Evolutionary conservation across 2,888 invertebrate genomes (phyloP).

Genomic region (Zelleria hepariella): DNA sequence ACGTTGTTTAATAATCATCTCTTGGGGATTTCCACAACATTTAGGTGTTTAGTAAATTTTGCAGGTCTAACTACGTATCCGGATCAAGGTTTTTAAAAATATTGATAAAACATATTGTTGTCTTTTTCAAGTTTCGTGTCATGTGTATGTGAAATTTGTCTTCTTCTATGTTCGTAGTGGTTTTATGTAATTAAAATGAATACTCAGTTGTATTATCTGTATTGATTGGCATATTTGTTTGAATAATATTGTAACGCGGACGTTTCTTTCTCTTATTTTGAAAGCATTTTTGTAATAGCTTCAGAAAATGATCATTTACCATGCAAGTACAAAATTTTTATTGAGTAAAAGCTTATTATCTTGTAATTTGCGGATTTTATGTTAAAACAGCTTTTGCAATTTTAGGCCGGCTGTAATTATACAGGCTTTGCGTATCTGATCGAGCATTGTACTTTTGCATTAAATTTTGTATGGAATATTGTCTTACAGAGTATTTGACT

Average conservation of each 20-base stretch:
- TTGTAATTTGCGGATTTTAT: too few species aligned
- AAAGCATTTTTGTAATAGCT: slow-evolving; percentile 1
- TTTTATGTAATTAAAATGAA: slow-evolving; percentile 11
- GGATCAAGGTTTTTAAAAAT: slow-evolving; percentile 63
- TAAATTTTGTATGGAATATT: too few species aligned
- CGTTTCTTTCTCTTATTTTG: neutral
- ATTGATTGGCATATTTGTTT: slow-evolving; percentile 13
- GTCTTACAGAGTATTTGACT: too few species aligned
- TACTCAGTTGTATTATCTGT: slow-evolving; percentile 2
- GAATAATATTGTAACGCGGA: neutral
- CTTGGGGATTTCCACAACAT: slow-evolving; percentile 44
- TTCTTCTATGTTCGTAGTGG: slow-evolving; percentile 20
- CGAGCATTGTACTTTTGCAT: too few species aligned
- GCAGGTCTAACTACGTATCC: slow-evolving; percentile 67
- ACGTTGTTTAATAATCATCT: neutral
- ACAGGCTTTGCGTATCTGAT: too few species aligned
- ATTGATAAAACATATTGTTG: slow-evolving; percentile 28
- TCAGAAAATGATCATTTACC: too few species aligned
- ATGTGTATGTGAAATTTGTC: slow-evolving; percentile 39
- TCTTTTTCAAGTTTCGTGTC: slow-evolving; percentile 28
- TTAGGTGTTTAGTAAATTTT: slow-evolving; percentile 69
- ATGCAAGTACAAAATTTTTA: neutral
- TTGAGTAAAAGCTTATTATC: too few species aligned
- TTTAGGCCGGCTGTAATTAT: too few species aligned
- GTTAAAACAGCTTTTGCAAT: too few species aligned